Evolutionary conservation across 2,888 invertebrate genomes (phyloP).

Genomic region (Oxystoma pomonae): DNA sequence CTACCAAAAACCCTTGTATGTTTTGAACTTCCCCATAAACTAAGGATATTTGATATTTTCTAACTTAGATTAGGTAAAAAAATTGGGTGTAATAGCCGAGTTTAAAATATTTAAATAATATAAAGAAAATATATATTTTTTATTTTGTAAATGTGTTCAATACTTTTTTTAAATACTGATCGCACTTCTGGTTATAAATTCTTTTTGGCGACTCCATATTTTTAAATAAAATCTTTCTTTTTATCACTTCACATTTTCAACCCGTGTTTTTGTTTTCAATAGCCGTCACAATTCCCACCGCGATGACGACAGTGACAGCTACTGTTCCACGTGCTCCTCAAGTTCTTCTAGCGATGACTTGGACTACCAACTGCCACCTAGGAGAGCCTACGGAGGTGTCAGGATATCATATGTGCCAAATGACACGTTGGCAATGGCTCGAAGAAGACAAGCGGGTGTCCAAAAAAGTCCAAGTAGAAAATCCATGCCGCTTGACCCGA

Average conservation of each 20-base stretch:
- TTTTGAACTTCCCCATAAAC: slow-evolving; percentile 38
- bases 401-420: slow-evolving; percentile 91
- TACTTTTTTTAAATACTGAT: no score
- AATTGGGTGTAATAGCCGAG: no score
- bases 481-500: slow-evolving; percentile 49
- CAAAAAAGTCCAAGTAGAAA: slow-evolving; percentile 44
- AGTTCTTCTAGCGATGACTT: slow-evolving; percentile 84
- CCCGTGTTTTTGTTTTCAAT: slow-evolving; percentile 13
- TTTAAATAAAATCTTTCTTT: not conserved
- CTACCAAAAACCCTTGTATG: no score
- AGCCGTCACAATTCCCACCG: slow-evolving; percentile 27
- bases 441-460: slow-evolving; percentile 56
- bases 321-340: slow-evolving; percentile 86
- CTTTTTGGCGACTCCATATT: no score
- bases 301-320: slow-evolving; percentile 69
- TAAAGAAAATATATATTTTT: no score
- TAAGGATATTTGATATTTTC: slow-evolving; percentile 39
- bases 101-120: no score
- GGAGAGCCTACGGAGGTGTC: slow-evolving; percentile 82
- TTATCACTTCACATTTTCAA: not conserved
- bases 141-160: no score
- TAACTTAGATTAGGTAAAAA: no score
- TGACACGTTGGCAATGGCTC: slow-evolving; percentile 80
- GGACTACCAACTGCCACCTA: slow-evolving; percentile 79
- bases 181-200: no score